Evolutionary conservation across 2,888 invertebrate species (phyloP), one percentile per base, ranked within the genome.

Genomic region (Mesochorus sp.): DNA sequence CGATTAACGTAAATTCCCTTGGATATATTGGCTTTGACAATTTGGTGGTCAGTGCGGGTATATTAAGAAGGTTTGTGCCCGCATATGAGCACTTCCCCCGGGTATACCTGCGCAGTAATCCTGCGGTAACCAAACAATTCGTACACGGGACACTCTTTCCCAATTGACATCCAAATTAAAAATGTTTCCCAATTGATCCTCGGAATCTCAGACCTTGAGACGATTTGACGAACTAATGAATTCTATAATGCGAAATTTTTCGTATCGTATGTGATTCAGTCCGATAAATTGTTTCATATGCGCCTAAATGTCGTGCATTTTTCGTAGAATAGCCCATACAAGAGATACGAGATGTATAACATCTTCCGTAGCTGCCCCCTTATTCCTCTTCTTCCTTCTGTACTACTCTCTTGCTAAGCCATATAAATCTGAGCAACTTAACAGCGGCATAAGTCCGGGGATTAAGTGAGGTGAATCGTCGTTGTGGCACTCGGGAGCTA

Each of bases 341-440:
- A 28, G 19, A 19, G 24, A 67, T 72, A 55, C 66, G 76, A 72
- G 66, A 76, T 55, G 55, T 37, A 57, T 59, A 53, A 67, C 59
- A 53, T 59, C 64, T 66, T 59, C 55, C 57, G 42, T 26, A 28
- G 51, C 42, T 57, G 49, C 77, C 55, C 53, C 44, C 10, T 4
- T 49, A 37, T 49, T 24, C 21, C 44, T 47, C 28, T 14, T 8
- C 28, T 21, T 24, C 28, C 24, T 37, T 21, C 28, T 14, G 1
- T 53, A 62, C 76, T 70, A 53, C 74, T 64, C 67, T 75, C 83
- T 81, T 79, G 83, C 85, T 89, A 87, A 90, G 90, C 90, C 89
- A 85, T 88, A 90, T 90, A 90, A 90, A 91, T 91, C 90, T 90
- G 88, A 83, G 84, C 88, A 87, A 88, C 90, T 90, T 88, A 90